phyloP scores from a whole-genome alignment of 2,113 vertebrate genomes.

The Synchiropus splendidus region DNA sequence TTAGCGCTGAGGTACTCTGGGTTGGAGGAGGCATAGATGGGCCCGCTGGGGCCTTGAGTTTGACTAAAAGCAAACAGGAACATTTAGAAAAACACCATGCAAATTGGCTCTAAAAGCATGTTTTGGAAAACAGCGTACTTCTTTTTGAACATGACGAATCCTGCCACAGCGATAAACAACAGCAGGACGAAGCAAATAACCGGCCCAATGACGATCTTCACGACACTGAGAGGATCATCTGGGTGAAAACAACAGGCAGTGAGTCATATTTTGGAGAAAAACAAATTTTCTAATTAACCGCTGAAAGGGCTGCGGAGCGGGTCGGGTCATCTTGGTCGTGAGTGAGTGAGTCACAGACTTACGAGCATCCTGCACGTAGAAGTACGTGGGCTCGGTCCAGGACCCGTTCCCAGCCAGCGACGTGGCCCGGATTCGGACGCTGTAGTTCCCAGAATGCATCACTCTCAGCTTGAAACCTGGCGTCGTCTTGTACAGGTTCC shows the following conservation, averaged over 20 bases:
- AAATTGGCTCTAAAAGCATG: too few relatives aligned
- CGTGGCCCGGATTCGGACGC: constrained; percentile 80
- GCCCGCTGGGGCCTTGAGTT: constrained; percentile 84
- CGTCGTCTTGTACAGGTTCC: constrained; percentile 71
- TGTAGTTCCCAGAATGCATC: constrained; percentile 87
- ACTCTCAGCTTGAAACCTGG: constrained; percentile 75
- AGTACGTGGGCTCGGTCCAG: constrained; percentile 83
- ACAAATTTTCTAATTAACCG: too few relatives aligned
- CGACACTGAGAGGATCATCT: constrained; percentile 74
- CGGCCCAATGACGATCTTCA: constrained; percentile 80
- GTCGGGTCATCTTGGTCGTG: too few relatives aligned
- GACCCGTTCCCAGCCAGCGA: constrained; percentile 92
- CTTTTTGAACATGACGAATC: constrained; percentile 81
- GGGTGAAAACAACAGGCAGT: constrained; percentile 13
- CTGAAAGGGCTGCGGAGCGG: too few relatives aligned
- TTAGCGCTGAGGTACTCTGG: constrained; percentile 91
- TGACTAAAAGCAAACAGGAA: constrained; percentile 61
- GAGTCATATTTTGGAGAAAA: too few relatives aligned
- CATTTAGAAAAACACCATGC: too few relatives aligned
- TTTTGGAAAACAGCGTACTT: constrained; percentile 55
- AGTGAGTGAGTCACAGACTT: constrained; percentile 52
- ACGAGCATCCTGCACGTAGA: constrained; percentile 80
- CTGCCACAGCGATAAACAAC: constrained; percentile 64
- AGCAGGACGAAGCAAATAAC: constrained; percentile 78
- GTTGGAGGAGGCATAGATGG: constrained; percentile 89